Evolutionary conservation across 1,140 invertebrate genomes (phyloP).

Genomic region (Idris sp.): DNA sequence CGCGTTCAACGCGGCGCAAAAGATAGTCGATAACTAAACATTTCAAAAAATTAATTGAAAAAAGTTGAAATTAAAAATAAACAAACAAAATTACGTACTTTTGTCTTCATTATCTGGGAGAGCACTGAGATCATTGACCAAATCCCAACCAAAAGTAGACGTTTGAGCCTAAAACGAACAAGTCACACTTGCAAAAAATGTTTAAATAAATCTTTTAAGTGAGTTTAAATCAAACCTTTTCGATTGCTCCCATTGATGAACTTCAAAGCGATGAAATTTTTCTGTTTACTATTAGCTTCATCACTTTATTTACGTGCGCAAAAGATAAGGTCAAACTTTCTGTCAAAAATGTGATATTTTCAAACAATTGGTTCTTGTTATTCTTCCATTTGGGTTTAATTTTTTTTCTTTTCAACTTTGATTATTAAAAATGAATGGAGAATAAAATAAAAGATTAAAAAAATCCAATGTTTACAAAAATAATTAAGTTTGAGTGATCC

Average conservation of each 20-base stretch:
- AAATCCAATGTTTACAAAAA: too few species aligned
- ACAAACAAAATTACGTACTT: constrained; percentile 52
- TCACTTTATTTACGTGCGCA: constrained; percentile 9
- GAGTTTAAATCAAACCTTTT: constrained; percentile 31
- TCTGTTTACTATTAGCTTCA: constrained; percentile 21
- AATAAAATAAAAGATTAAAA: too few species aligned
- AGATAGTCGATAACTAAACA: constrained; percentile 67
- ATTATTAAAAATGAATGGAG: too few species aligned
- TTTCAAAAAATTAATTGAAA: too few species aligned
- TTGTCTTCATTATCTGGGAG: constrained; percentile 62
- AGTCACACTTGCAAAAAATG: constrained; percentile 2
- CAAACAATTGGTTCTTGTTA: constrained; percentile 5
- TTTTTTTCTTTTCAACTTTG: too few species aligned
- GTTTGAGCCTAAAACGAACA: constrained; percentile 38
- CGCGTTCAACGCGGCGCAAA: constrained; percentile 60
- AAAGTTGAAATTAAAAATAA: too few species aligned
- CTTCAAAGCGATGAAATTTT: constrained; percentile 12
- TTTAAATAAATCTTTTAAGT: not conserved
- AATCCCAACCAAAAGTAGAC: constrained; percentile 58
- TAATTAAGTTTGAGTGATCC: too few species aligned
- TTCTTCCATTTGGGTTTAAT: too few species aligned
- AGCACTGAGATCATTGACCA: constrained; percentile 63
- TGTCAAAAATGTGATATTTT: constrained; percentile 20
- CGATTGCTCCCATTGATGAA: constrained; percentile 50
- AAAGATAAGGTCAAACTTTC: constrained; percentile 41